Evolutionary conservation across 1,140 invertebrate species (phyloP), one percentile per base, ranked within the genome.

Genomic region (Ruditapes philippinarum): DNA sequence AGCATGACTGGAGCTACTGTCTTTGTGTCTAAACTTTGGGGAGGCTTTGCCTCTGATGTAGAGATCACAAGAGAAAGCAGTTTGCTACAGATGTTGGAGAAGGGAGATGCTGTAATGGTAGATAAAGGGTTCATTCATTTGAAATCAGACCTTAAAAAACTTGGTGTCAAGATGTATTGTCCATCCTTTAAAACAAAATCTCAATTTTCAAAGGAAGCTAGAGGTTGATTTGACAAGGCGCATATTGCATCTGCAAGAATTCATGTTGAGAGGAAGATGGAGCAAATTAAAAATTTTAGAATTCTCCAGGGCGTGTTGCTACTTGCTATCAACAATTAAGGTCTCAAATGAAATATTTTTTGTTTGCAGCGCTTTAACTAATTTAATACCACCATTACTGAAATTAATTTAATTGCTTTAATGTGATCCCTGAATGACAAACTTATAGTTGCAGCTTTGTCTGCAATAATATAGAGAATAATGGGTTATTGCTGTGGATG

Each of bases 201-300:
- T 36, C 87, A 91, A 49, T 89, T 91, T 60, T 38, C n/a, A 22
- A 89, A 89, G 28, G 57, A 33, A n/a, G n/a, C n/a, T n/a, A 51
- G 90, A 91, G 31, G 82, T 89, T 0, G 76, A 89, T 12, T 19
- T 38, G 0, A 91, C 90, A 65, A n/a, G 79, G 31, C 60, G 90
- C 14, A n/a, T n/a, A 89, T 89, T 76, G 90, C 90, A 1, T 91
- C 87, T 25, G 90, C 82, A 9, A 40, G 83, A 11, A 91, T 91
- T 22, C 88, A 91, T 42, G 87, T 89, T 25, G 90, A 89, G 51
- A 31, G 82, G n/a, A 89, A 91, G 57, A 91, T 89, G 87, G 87
- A 91, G 45, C 82, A 89, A 78, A 87, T 89, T 74, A 86, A 85
- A 62, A 86, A 91, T 38, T 89, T 91, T 57, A 85, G 81, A 76